These are phyloP conservation scores for Gnathonemus echidnorhynchus DNA, from an alignment of 2,113 vertebrate genomes.

Conservation along the genomic window DNA sequence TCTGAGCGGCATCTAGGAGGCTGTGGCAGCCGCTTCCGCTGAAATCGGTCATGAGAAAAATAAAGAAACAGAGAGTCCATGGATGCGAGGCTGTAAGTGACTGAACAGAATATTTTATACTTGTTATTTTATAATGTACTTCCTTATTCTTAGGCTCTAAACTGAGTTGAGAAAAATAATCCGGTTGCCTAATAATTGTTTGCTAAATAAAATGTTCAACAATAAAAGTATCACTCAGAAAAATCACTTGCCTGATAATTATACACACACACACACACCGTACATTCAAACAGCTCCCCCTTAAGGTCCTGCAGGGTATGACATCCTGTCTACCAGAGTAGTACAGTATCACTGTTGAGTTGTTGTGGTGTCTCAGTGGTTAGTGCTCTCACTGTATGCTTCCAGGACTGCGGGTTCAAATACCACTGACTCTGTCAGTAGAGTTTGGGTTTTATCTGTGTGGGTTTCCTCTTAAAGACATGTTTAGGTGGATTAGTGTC, in stretches of 20 bases:
- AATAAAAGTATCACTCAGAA: background rate
- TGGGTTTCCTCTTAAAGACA: background rate
- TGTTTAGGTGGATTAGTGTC: background rate
- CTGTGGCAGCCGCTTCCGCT: background rate
- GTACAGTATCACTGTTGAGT: background rate
- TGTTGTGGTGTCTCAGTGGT: background rate
- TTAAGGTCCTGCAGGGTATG: background rate
- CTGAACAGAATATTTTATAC: background rate
- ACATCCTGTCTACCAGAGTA: background rate
- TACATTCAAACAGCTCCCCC: background rate
- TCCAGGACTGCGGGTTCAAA: background rate
- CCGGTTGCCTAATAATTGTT: background rate
- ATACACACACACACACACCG: background rate
- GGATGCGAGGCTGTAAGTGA: background rate
- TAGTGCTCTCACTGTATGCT: background rate
- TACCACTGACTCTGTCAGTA: background rate
- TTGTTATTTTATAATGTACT: background rate
- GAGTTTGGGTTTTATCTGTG: background rate
- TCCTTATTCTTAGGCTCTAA: background rate
- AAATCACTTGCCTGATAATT: background rate
- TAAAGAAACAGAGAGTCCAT: background rate
- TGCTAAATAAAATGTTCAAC: background rate
- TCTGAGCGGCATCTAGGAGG: background rate
- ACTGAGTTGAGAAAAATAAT: background rate
- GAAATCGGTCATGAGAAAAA: background rate